Conservation (phyloP, 2,113 vertebrate genomes). For the Tricholaema leucomelas region DNA sequence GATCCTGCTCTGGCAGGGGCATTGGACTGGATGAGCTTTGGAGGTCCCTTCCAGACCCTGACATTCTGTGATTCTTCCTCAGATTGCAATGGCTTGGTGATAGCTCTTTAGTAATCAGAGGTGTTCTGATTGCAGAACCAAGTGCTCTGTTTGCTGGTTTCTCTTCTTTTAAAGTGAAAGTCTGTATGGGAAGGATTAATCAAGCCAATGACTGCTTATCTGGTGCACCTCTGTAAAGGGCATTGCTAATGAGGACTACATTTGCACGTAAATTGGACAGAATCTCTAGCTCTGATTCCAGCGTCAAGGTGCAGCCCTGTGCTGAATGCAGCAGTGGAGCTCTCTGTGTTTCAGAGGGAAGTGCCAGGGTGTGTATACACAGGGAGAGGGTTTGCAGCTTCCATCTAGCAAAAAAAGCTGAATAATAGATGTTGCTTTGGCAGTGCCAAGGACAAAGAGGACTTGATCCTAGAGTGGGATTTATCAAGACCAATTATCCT, state of each 20-base stretch:
- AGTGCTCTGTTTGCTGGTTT: neutral
- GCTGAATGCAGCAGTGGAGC: neutral
- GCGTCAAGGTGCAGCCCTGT: neutral
- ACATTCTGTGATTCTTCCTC: too few species aligned
- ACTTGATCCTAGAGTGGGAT: neutral
- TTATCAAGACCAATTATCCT: neutral
- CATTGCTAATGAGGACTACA: neutral
- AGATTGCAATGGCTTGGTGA: fast-evolving
- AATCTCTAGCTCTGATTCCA: neutral
- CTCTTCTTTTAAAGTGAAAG: neutral
- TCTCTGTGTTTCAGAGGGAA: neutral
- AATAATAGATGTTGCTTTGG: neutral
- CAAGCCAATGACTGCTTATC: neutral
- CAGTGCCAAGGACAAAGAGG: neutral
- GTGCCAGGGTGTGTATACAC: fast-evolving
- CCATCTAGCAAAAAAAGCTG: neutral
- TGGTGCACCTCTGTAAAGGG: neutral
- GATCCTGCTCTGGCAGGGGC: too few species aligned
- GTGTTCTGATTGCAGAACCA: neutral
- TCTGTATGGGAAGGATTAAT: neutral
- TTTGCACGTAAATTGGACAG: neutral
- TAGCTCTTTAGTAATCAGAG: neutral
- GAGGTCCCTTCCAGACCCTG: too few species aligned
- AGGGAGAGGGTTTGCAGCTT: neutral
- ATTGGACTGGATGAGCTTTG: too few species aligned